phyloP scores from a whole-genome alignment of 2,113 vertebrate species.

The Pyrgilauda ruficollis region DNA sequence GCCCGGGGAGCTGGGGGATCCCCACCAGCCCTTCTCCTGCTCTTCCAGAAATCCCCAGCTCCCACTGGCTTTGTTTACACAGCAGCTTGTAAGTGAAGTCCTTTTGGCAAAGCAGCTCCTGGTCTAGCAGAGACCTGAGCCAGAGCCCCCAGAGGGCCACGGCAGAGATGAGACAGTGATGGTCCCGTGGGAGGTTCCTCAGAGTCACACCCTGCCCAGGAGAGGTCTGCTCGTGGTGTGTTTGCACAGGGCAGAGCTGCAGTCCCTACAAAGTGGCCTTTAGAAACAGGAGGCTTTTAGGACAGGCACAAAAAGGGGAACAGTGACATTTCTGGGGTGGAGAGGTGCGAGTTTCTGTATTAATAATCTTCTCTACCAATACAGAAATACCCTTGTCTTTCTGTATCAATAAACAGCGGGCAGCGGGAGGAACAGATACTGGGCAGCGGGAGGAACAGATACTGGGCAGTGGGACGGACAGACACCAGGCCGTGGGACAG shows the following conservation, averaged over 20 bases:
- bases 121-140: not conserved
- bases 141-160: not conserved
- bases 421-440: too few species aligned
- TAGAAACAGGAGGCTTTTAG: not conserved
- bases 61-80: not conserved
- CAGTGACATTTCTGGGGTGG: not conserved
- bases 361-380: not conserved
- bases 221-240: accelerated
- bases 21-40: not conserved
- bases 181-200: not conserved
- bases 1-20: not conserved
- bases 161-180: accelerated
- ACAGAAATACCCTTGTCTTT: not conserved
- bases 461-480: too few species aligned
- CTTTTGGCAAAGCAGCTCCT: not conserved
- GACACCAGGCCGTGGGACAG: too few species aligned
- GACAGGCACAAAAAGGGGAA: not conserved
- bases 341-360: not conserved
- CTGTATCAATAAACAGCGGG: too few species aligned
- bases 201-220: not conserved
- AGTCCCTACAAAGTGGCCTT: not conserved
- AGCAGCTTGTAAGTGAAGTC: not conserved
- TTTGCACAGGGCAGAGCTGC: not conserved
- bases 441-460: too few species aligned
- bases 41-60: not conserved